Evolutionary conservation across 2,888 invertebrate species (phyloP).

Genomic region (Andrena dorsata): DNA sequence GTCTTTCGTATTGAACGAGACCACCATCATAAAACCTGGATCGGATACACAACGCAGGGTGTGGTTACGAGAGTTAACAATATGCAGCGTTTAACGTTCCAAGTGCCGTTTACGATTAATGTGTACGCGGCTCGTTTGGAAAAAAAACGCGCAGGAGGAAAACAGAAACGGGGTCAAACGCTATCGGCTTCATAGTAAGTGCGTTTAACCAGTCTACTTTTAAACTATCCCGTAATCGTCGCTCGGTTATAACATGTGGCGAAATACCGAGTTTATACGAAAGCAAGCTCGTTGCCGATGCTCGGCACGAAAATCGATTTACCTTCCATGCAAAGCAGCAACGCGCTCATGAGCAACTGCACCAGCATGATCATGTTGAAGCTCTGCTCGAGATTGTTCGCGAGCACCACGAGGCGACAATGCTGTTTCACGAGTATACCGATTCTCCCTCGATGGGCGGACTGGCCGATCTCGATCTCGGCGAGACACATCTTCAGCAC

Average conservation of each 20-base stretch:
- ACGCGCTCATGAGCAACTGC: slow-evolving; percentile 59
- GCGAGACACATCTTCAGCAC: slow-evolving; percentile 67
- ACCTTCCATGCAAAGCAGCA: slow-evolving; percentile 65
- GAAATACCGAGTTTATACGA: neutral
- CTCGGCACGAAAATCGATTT: slow-evolving; percentile 14
- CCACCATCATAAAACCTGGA: slow-evolving; percentile 58
- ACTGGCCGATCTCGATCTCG: slow-evolving; percentile 31
- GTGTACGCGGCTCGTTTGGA: neutral
- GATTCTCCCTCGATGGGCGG: slow-evolving; percentile 4
- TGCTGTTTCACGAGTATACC: slow-evolving; percentile 50
- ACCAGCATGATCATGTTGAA: slow-evolving; percentile 61
- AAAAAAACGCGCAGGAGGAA: neutral
- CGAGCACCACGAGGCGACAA: slow-evolving; percentile 44
- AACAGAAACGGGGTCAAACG: neutral
- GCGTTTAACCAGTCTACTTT: neutral
- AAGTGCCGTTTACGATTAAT: neutral
- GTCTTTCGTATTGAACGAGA: slow-evolving; percentile 67
- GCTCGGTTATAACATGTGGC: neutral
- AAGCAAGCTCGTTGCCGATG: neutral
- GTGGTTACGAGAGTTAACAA: neutral
- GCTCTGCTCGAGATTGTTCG: slow-evolving; percentile 50
- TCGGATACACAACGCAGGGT: neutral
- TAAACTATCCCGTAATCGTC: neutral
- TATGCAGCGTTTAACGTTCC: neutral
- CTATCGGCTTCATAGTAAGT: neutral